These are phyloP conservation scores for Aradus depressus DNA, from an alignment of 2,888 invertebrate species.

Conservation along the genomic window DNA sequence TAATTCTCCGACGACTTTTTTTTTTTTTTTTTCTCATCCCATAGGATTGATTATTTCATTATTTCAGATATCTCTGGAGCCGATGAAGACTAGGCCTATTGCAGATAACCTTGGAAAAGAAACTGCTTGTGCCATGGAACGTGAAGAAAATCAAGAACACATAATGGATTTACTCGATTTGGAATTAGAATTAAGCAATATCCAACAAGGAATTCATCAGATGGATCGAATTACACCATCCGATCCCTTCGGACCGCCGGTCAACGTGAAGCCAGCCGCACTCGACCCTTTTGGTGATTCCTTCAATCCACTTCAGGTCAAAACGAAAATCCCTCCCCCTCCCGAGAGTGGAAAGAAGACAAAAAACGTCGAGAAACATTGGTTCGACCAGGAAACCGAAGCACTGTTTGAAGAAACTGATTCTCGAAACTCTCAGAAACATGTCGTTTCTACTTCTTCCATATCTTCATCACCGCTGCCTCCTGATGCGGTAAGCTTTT, in stretches of 20 bases:
- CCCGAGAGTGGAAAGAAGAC: conserved; percentile 31
- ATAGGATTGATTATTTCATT: background rate
- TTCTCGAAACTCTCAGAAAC: conserved; percentile 29
- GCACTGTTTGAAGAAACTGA: conserved; percentile 39
- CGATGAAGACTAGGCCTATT: conserved; percentile 22
- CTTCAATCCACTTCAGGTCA: conserved; percentile 43
- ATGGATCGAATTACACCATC: conserved; percentile 74
- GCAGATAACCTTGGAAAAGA: conserved; percentile 21
- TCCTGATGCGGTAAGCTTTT: conserved; percentile 16
- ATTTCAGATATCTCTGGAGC: conserved; percentile 21
- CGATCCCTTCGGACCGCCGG: conserved; percentile 48
- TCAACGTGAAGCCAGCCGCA: conserved; percentile 43
- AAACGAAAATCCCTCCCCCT: conserved; percentile 35
- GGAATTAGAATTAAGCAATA: conserved; percentile 73
- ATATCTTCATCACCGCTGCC: conserved; percentile 20
- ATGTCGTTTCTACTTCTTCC: conserved; percentile 13
- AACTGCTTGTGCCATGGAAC: conserved; percentile 21
- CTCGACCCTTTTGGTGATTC: conserved; percentile 64
- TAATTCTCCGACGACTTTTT: too few species aligned
- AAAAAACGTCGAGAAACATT: conserved; percentile 34
- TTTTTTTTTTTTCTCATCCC: too few species aligned
- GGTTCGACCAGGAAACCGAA: conserved; percentile 42
- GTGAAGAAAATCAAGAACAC: conserved; percentile 39
- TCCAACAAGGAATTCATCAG: conserved; percentile 77
- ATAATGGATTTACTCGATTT: conserved; percentile 79